Percentiles rank a stretch among this genome's conserved stretches.
Evolutionary conservation across 2,888 invertebrate species (phyloP).

Genomic region (Coelinius sp.): DNA sequence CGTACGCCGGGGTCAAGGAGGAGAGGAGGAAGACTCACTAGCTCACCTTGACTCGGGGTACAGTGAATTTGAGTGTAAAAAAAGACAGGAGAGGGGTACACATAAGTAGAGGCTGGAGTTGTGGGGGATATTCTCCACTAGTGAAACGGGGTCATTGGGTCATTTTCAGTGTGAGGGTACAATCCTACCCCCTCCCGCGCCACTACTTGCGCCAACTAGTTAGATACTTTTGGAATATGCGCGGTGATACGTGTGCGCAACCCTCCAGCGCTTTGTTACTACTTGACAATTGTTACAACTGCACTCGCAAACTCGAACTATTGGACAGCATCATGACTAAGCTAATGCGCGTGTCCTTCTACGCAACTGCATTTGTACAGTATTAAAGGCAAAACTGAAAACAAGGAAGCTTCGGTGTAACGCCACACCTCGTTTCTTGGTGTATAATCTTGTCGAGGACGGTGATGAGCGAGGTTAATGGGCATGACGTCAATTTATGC

Average conservation of each 20-base stretch:
- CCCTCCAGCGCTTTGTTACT: slow-evolving; percentile 24
- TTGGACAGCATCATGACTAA: slow-evolving; percentile 2
- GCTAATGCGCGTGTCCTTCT: slow-evolving; percentile 17
- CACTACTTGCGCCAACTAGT: slow-evolving; percentile 22
- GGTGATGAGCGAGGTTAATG: neutral
- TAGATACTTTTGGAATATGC: slow-evolving; percentile 25
- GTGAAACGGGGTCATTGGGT: slow-evolving; percentile 65
- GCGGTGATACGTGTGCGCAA: slow-evolving; percentile 36
- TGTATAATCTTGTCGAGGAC: neutral
- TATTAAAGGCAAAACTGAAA: neutral
- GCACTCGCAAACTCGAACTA: neutral
- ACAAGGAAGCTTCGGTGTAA: neutral
- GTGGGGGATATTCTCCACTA: slow-evolving; percentile 45
- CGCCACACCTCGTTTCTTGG: neutral
- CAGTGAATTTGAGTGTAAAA: slow-evolving; percentile 26
- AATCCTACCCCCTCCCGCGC: slow-evolving; percentile 12
- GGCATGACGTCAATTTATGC: neutral
- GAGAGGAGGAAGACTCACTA: slow-evolving; percentile 24
- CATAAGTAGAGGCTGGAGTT: slow-evolving; percentile 28
- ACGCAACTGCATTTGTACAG: slow-evolving; percentile 13
- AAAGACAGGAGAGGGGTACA: neutral
- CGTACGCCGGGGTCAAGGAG: slow-evolving; percentile 9
- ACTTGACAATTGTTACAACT: slow-evolving; percentile 18
- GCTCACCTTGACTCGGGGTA: slow-evolving; percentile 37
- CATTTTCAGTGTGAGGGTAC: slow-evolving; percentile 50